Percentiles rank a stretch among this genome's conserved stretches.
These are phyloP conservation scores for Aphelinus certus DNA, from an alignment of 1,140 invertebrate genomes.

Conservation along the genomic window DNA sequence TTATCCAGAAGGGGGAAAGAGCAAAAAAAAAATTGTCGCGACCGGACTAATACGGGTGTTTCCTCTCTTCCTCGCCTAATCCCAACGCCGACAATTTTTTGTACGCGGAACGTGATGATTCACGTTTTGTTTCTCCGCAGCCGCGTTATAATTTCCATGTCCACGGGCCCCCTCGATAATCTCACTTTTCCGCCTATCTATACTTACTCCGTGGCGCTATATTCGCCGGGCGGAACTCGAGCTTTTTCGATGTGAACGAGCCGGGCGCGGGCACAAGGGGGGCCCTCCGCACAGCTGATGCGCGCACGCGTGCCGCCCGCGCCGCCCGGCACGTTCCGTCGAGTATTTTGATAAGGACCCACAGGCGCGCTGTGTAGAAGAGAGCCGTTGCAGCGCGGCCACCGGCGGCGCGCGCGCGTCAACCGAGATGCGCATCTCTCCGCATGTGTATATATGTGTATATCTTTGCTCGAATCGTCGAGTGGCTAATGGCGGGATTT, in stretches of 20 bases:
- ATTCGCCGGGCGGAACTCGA: no score
- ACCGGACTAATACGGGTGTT: not conserved
- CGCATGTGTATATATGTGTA: no score
- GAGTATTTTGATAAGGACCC: conserved; percentile 59
- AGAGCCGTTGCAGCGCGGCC: no score
- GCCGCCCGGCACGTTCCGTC: conserved; percentile 46
- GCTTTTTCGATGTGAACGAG: no score
- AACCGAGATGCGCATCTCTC: no score
- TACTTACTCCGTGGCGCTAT: no score
- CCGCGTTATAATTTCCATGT: not conserved
- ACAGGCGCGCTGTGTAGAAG: conserved; percentile 22
- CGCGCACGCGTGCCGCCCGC: conserved; percentile 44
- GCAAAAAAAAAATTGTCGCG: not conserved
- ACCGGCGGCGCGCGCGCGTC: no score
- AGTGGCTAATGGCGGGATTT: conserved; percentile 55
- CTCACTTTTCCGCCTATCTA: conserved; percentile 4
- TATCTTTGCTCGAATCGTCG: not conserved
- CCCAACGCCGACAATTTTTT: not conserved
- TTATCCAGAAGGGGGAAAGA: not conserved
- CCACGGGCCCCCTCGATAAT: conserved; percentile 10
- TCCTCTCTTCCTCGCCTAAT: not conserved
- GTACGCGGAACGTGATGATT: conserved; percentile 12
- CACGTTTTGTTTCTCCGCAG: conserved; percentile 24
- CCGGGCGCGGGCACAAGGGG: no score
- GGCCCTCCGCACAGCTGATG: not conserved